These are phyloP conservation scores for Neuroterus valhalla DNA, from an alignment of 1,140 invertebrate species.

Conservation along the genomic window DNA sequence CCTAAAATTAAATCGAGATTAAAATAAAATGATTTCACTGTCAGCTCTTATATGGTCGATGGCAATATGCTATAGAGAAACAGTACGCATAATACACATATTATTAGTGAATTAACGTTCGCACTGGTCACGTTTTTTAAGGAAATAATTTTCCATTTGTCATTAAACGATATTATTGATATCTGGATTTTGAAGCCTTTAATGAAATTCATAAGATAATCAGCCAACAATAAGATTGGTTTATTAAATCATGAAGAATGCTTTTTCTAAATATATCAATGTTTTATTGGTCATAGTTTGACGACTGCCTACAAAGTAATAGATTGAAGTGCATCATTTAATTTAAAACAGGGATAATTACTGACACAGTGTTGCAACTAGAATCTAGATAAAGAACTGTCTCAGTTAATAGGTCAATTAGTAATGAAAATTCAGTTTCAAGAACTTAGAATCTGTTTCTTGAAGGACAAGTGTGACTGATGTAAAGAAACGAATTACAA, in stretches of 20 bases:
- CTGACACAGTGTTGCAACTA: too few species aligned
- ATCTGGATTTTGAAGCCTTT: conserved; percentile 18
- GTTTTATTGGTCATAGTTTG: background rate
- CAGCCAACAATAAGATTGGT: background rate
- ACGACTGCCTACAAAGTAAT: background rate
- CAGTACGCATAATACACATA: conserved; percentile 16
- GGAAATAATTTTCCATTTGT: conserved; percentile 17
- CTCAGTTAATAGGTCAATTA: too few species aligned
- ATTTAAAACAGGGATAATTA: too few species aligned
- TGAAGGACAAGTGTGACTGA: too few species aligned
- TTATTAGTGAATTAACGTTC: conserved; percentile 13
- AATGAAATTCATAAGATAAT: background rate
- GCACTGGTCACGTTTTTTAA: conserved; percentile 9
- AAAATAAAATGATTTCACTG: background rate
- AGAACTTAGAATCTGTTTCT: too few species aligned
- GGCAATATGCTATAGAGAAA: conserved; percentile 4
- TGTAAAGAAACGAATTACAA: background rate
- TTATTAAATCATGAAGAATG: background rate
- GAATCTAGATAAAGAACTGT: too few species aligned
- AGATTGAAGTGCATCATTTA: too few species aligned
- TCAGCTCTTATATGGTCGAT: conserved; percentile 7
- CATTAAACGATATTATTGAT: conserved; percentile 17
- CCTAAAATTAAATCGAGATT: background rate
- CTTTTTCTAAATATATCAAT: background rate
- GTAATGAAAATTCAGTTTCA: too few species aligned